Evolutionary conservation across 2,797 vertebrate genomes (phyloP), one percentile per base, ranked within the genome.

Genomic region (Sebastes reedi): DNA sequence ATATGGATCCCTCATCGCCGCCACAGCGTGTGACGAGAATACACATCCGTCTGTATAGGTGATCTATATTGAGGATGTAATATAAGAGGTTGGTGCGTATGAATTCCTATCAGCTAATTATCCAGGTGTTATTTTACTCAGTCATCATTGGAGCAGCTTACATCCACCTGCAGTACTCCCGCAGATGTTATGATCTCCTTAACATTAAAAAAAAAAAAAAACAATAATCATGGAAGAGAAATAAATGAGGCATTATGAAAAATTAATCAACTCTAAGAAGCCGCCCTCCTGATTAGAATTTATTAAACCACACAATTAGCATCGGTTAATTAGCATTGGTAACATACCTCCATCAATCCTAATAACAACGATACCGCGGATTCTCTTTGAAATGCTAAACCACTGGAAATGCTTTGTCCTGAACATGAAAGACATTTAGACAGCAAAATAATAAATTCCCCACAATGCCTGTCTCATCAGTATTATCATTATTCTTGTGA

Each of bases 321-420:
- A 79, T 80, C 24, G 77, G 81, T 72, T 93, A 91, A 95, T 95
- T 94, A 92, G 87, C 91, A 92, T 89, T 71, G 72, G 67, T 86
- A 88, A 86, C 88, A 86, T 89, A 88, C 86, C 88, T 89, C 78
- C 88, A 93, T 92, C 90, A 90, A 88, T 89, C 88, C 87, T 82
- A 80, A 89, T 87, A 87, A 89, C 76, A 89, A 90, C 87, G 84
- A 90, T 85, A 70, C 61, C 1, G 18, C 77, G 1, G 71, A 75
- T 85, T 87, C 85, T 74, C 92, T 96, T 95, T 96, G 94, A 96
- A 94, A 94, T 95, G 93, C 87, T 91, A 95, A 96, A 92, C 82
- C 84, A 60, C 73, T 89, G 85, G 73, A 88, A 88, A 82, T 80
- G 91, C 92, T 95, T 94, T 94, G 92, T 94, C 90, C 89, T 52